phyloP scores from a whole-genome alignment of 2,113 vertebrate species.

The Hylia prasina region DNA sequence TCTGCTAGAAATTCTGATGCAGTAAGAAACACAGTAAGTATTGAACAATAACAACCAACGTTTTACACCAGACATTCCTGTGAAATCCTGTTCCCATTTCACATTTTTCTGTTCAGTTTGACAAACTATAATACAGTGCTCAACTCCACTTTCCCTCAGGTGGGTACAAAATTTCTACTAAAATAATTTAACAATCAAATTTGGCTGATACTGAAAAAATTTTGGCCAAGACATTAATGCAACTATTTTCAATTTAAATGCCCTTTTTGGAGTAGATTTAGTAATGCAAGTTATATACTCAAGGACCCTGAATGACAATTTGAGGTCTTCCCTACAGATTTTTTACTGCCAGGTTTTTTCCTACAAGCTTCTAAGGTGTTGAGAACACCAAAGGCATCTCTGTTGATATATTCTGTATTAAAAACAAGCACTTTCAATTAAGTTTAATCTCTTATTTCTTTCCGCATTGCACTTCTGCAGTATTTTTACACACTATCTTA shows the following conservation, averaged over 20 bases:
- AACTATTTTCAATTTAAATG: neutral
- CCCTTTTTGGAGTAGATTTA: neutral
- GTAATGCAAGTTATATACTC: neutral
- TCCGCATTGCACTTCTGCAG: neutral
- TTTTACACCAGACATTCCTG: neutral
- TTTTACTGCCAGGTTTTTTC: neutral
- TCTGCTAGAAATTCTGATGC: neutral
- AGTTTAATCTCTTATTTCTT: neutral
- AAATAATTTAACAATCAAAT: neutral
- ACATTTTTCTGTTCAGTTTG: neutral
- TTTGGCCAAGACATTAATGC: neutral
- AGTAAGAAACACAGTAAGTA: neutral
- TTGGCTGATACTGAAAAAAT: neutral
- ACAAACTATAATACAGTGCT: neutral
- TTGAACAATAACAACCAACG: neutral
- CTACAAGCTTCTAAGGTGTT: neutral
- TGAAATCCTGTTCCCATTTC: neutral
- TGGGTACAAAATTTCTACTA: neutral
- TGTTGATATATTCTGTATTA: neutral
- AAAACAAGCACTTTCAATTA: neutral
- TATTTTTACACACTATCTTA: neutral
- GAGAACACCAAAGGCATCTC: neutral
- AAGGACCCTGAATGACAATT: neutral
- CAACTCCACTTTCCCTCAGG: neutral
- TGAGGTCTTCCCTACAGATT: neutral